phyloP scores from a whole-genome alignment of 2,888 invertebrate genomes.

The Lacanobia wlatinum region DNA sequence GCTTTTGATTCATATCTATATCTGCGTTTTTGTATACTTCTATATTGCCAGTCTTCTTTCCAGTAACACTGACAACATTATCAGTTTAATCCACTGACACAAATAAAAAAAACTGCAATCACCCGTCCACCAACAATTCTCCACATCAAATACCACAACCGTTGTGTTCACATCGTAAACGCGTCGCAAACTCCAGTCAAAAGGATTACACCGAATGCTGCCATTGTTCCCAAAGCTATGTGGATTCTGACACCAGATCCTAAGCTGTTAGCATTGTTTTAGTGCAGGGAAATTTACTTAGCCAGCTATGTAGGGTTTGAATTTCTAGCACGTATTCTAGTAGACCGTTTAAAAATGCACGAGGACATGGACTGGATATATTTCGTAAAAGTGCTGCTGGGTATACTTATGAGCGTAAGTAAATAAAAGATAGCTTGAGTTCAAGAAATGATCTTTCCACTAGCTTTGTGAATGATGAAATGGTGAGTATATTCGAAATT shows the following conservation, averaged over 20 bases:
- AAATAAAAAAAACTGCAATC: neutral
- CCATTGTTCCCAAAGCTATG: constrained; percentile 53
- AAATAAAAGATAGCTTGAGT: constrained; percentile 21
- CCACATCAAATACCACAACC: constrained; percentile 30
- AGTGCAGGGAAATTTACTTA: constrained; percentile 59
- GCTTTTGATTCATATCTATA: neutral
- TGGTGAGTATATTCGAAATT: neutral
- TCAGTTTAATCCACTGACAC: neutral
- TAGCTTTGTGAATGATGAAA: neutral
- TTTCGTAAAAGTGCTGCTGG: constrained; percentile 28
- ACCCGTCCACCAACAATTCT: constrained; percentile 11
- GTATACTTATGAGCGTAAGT: constrained; percentile 14
- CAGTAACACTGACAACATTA: neutral
- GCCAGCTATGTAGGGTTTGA: constrained; percentile 25
- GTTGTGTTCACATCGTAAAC: constrained; percentile 49
- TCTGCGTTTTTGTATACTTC: neutral
- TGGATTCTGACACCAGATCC: constrained; percentile 56
- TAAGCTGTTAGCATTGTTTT: constrained; percentile 63
- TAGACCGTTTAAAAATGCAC: constrained; percentile 45
- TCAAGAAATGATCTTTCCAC: neutral
- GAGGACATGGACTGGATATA: constrained; percentile 30
- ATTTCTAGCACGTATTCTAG: constrained; percentile 48
- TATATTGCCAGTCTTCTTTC: neutral
- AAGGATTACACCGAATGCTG: constrained; percentile 59
- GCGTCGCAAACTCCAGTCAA: constrained; percentile 52